Conservation (phyloP, 2,113 vertebrate species). For the Cavia porcellus region DNA sequence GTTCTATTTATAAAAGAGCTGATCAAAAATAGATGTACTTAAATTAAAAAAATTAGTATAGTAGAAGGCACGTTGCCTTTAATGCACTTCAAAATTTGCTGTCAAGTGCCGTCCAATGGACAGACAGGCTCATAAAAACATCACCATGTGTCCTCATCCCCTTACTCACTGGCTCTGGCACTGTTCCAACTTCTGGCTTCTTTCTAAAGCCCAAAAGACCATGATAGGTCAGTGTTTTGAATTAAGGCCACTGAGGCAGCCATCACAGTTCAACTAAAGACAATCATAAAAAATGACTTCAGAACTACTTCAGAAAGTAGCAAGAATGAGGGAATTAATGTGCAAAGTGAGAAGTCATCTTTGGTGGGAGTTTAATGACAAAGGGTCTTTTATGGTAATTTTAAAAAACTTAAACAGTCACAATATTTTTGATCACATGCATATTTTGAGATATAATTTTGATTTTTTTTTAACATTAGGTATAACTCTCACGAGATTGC, state of each 20-base stretch:
- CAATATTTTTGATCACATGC: not conserved
- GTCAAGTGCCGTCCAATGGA: not conserved
- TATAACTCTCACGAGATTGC: not conserved
- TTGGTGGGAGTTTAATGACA: not conserved
- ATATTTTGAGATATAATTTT: conserved; percentile 45
- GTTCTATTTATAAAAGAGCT: not conserved
- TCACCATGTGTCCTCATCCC: not conserved
- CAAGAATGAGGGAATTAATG: not conserved
- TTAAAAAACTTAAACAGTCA: not conserved
- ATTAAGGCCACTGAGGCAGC: not conserved
- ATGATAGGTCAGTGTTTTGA: not conserved
- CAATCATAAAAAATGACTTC: not conserved
- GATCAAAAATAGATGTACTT: not conserved
- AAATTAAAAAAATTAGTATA: not conserved
- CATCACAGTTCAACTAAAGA: not conserved
- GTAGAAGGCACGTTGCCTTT: not conserved
- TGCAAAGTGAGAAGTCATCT: not conserved
- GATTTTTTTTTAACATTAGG: not conserved
- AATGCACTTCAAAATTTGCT: not conserved
- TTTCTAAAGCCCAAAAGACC: not conserved
- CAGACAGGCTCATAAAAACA: not conserved
- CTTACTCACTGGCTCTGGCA: not conserved
- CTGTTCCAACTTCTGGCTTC: not conserved
- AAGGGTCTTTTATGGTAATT: not conserved
- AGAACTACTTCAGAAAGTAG: not conserved